phyloP scores from a whole-genome alignment of 2,888 invertebrate genomes.

The Nomada flava region DNA sequence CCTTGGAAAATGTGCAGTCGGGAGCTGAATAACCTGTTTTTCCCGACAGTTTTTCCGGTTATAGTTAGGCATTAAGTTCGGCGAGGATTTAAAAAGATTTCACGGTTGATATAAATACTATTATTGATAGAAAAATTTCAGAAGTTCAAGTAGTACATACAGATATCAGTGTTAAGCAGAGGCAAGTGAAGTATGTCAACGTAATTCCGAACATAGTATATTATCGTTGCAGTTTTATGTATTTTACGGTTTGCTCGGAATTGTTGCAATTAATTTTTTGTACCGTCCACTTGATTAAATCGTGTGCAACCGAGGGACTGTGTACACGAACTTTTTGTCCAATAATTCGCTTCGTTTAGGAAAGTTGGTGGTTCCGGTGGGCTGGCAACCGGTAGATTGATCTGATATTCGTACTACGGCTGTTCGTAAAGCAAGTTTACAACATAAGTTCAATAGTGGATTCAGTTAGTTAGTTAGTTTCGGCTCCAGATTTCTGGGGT shows the following conservation, averaged over 20 bases:
- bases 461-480: slow-evolving; percentile 38
- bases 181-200: too few species aligned
- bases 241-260: too few species aligned
- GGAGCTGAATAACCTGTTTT: slow-evolving; percentile 37
- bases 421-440: slow-evolving; percentile 33
- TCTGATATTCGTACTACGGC: slow-evolving; percentile 14
- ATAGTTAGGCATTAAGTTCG: too few species aligned
- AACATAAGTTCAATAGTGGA: slow-evolving; percentile 36
- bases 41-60: not conserved
- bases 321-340: not conserved
- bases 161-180: too few species aligned
- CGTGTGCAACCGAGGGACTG: not conserved
- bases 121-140: too few species aligned
- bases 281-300: not conserved
- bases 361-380: slow-evolving; percentile 7
- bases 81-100: not conserved
- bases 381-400: slow-evolving; percentile 21
- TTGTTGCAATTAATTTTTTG: not conserved
- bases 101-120: too few species aligned
- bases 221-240: too few species aligned
- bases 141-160: too few species aligned
- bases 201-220: too few species aligned
- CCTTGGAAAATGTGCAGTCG: slow-evolving; percentile 34
- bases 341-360: not conserved
- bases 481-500: slow-evolving; percentile 53